Evolutionary conservation across 2,888 invertebrate genomes (phyloP), one percentile per base, ranked within the genome.

Genomic region (Drosophila glabriapex): DNA sequence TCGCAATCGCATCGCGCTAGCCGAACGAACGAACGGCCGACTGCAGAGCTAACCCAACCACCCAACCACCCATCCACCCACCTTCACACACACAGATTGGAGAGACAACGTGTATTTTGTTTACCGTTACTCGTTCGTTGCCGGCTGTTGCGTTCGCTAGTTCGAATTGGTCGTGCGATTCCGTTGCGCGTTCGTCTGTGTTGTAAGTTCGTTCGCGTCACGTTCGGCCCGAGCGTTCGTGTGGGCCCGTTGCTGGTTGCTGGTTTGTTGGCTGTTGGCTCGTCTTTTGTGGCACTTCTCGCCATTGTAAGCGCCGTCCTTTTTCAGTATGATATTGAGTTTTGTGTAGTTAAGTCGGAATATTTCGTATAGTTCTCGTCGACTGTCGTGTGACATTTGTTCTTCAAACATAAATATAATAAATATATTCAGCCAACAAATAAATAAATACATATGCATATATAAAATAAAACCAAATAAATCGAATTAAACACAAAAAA

Each of bases 341-440:
- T 93, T 93, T 93, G 93, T 93, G 93, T 93, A 93, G 93, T 93
- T 93, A 93, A 93, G 93, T 93, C 93, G 93, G 92, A 92, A 92
- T 91, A 91, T 92, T 93, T 93, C 93, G 92, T 92, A 92, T 89
- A 88, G 84, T 92, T 92, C 90, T 91, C 81, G 89, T 90, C 89
- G 81, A 86, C 82, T 84, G 81, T 90, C 90, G 90, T 90, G 91
- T 91, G 91, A 88, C 81, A 81, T 82, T 86, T 90, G 83, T 85
- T 85, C 87, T 84, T 80, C 62, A 85, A 86, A 83, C 74, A 80
- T 81, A 83, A 85, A 80, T 80, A 82, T 76, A 83, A 82, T 76
- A 83, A 76, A 80, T 73, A 80, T 77, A 78, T 68, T 75, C 78
- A 82, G 69, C 72, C 52, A 72, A 68, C 78, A 66, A 75, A 68